Conservation (phyloP, 1,140 invertebrate genomes). For the Drosophila sturtevanti region DNA sequence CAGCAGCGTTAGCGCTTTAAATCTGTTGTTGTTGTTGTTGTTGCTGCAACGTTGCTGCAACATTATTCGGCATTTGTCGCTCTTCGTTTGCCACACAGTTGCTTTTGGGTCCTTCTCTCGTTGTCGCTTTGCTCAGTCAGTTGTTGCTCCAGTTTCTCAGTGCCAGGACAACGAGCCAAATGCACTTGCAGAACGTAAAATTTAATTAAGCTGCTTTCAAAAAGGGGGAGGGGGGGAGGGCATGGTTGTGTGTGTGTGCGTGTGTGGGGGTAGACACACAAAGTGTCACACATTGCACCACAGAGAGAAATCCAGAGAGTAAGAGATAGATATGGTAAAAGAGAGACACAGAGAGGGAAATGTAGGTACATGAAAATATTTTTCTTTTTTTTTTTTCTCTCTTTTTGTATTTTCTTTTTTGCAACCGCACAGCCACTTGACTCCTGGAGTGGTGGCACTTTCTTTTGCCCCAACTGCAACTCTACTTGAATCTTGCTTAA, state of each 20-base stretch:
- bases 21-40: not conserved
- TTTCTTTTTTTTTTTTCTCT: not conserved
- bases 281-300: not conserved
- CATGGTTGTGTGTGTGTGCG: too few species aligned
- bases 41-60: too few species aligned
- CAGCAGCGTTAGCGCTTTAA: not conserved
- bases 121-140: conserved; percentile 9
- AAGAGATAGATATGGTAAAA: too few species aligned
- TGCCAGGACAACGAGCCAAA: not conserved
- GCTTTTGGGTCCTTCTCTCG: not conserved
- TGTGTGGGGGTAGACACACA: too few species aligned
- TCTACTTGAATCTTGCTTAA: conserved; percentile 9
- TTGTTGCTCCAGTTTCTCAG: conserved; percentile 10
- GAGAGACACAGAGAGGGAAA: not conserved
- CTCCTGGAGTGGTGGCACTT: conserved; percentile 13
- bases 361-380: not conserved
- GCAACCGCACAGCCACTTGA: conserved; percentile 9
- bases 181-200: conserved; percentile 14
- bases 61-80: too few species aligned
- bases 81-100: not conserved
- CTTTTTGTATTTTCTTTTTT: not conserved
- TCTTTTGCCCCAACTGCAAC: not conserved
- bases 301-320: not conserved
- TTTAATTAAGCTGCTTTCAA: conserved; percentile 17
- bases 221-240: not conserved